Conservation (phyloP, 2,797 vertebrate genomes). For the Cygnus olor region DNA sequence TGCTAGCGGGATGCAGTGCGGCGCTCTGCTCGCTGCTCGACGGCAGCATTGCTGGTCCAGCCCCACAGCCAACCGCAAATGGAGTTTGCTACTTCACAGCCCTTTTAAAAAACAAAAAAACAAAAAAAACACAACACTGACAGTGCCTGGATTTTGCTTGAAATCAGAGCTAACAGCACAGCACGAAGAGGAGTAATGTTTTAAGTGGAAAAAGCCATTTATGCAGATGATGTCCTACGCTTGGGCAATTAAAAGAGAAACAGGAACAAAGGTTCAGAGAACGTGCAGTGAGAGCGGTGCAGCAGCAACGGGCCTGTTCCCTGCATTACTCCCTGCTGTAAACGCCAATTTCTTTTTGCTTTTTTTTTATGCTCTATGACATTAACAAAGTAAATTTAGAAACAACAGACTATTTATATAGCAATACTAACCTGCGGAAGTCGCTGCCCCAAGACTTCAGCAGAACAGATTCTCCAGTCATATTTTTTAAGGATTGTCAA, state of each 20-base stretch:
- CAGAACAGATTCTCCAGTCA: neutral
- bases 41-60: neutral
- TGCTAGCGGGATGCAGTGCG: fast-evolving
- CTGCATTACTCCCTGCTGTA: neutral
- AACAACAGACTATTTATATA: neutral
- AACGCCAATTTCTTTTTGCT: neutral
- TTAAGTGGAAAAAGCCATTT: fast-evolving
- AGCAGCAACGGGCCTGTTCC: fast-evolving
- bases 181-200: fast-evolving
- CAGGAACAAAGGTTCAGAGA: neutral
- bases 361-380: neutral
- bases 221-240: too few relatives aligned
- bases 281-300: fast-evolving
- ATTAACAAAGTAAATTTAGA: neutral
- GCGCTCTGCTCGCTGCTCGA: neutral
- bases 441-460: neutral
- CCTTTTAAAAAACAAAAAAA: neutral
- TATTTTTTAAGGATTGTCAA: neutral
- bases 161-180: fast-evolving
- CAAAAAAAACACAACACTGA: too few relatives aligned
- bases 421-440: neutral
- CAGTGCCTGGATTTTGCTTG: fast-evolving
- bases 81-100: fast-evolving
- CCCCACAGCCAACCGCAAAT: fast-evolving
- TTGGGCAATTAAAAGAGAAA: fast-evolving